Evolutionary conservation across 1,140 invertebrate genomes (phyloP).

Genomic region (Drosophila pallidifrons): DNA sequence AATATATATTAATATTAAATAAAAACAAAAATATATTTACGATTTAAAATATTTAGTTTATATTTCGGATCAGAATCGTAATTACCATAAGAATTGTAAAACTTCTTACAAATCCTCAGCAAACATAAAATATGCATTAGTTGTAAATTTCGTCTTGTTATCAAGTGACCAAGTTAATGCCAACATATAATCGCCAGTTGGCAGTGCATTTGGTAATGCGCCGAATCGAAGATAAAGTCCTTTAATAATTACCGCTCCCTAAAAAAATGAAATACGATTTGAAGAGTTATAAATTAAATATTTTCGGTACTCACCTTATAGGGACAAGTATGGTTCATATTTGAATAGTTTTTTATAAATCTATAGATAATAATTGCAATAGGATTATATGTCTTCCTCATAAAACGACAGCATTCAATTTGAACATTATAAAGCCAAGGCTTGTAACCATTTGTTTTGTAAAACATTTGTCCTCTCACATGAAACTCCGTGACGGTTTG

Average conservation of each 20-base stretch:
- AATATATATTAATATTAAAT: too few relatives aligned
- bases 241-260: background rate
- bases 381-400: background rate
- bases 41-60: too few relatives aligned
- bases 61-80: too few relatives aligned
- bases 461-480: background rate
- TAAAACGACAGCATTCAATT: background rate
- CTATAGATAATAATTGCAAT: background rate
- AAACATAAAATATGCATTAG: background rate
- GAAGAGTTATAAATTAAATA: too few relatives aligned
- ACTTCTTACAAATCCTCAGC: background rate
- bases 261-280: too few relatives aligned
- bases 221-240: background rate
- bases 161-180: conserved; percentile 9
- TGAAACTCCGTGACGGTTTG: background rate
- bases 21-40: too few relatives aligned
- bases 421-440: background rate
- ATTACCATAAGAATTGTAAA: too few relatives aligned
- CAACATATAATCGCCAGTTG: conserved; percentile 19
- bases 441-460: background rate
- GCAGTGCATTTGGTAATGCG: background rate
- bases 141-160: background rate
- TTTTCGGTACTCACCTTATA: background rate
- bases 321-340: background rate
- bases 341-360: background rate